Conservation (phyloP, 2,888 invertebrate genomes). For the Trypoxylon attenuatum region DNA sequence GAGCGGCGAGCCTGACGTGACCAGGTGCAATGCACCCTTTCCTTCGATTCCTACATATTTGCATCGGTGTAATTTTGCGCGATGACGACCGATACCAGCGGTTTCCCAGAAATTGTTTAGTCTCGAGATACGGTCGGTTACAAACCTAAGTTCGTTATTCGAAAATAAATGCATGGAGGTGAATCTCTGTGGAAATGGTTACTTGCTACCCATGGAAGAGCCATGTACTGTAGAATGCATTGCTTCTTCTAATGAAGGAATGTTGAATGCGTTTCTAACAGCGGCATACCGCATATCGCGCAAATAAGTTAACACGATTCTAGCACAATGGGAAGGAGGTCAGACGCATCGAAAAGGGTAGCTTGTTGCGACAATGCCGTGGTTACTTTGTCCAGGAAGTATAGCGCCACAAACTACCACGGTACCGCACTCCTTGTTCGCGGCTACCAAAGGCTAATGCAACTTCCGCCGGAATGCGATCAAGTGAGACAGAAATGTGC, state of each 20-base stretch:
- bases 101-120: background rate
- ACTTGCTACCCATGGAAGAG: background rate
- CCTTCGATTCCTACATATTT: conserved; percentile 28
- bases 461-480: conserved; percentile 54
- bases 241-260: conserved; percentile 23
- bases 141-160: background rate
- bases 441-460: conserved; percentile 57
- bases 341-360: conserved; percentile 28
- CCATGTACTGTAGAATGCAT: conserved; percentile 6
- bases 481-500: conserved; percentile 31
- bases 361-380: conserved; percentile 60
- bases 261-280: conserved; percentile 23
- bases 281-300: conserved; percentile 37
- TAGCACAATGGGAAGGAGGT: conserved; percentile 18
- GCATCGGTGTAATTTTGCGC: conserved; percentile 22
- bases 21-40: conserved; percentile 47
- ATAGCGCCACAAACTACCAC: conserved; percentile 37
- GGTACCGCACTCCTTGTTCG: conserved; percentile 31
- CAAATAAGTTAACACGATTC: conserved; percentile 60
- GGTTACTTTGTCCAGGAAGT: conserved; percentile 65
- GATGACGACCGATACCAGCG: background rate
- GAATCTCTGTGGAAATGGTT: too few species aligned
- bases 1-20: conserved; percentile 32
- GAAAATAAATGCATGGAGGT: too few species aligned
- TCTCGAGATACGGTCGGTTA: background rate